phyloP scores from a whole-genome alignment of 2,113 vertebrate species.

The Sphaerodactylus townsendi region DNA sequence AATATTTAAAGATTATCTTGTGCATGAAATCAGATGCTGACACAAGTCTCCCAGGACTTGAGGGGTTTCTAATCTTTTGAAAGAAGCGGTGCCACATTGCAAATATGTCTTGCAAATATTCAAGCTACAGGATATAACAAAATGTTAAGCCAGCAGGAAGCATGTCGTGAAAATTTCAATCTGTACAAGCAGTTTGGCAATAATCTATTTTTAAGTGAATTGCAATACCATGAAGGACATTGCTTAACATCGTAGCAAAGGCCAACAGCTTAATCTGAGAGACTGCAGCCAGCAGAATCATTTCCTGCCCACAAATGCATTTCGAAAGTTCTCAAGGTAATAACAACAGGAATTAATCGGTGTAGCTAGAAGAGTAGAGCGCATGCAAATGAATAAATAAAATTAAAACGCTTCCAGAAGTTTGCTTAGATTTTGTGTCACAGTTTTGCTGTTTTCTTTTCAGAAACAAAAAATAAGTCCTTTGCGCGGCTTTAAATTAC shows the following conservation, averaged over 20 bases:
- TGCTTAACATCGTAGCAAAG: constrained; percentile 58
- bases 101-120: constrained; percentile 63
- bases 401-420: constrained; percentile 42
- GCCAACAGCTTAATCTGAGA: constrained; percentile 55
- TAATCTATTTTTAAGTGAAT: constrained; percentile 54
- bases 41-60: constrained; percentile 69
- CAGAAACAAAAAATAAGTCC: neutral
- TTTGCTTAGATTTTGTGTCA: constrained; percentile 47
- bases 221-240: constrained; percentile 43
- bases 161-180: constrained; percentile 62
- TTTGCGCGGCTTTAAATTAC: neutral
- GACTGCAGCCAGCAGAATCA: constrained; percentile 11
- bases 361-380: neutral
- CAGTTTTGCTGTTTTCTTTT: neutral
- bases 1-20: constrained; percentile 68
- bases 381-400: neutral
- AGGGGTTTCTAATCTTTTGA: constrained; percentile 67
- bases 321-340: constrained; percentile 61
- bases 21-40: constrained; percentile 71
- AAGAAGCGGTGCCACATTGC: constrained; percentile 60
- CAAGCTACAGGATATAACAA: constrained; percentile 60
- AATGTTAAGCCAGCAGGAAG: constrained; percentile 65
- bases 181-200: constrained; percentile 42
- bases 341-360: constrained; percentile 45
- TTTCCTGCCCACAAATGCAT: constrained; percentile 47